Evolutionary conservation across 2,113 vertebrate genomes (phyloP).

Genomic region (Tinamus guttatus): DNA sequence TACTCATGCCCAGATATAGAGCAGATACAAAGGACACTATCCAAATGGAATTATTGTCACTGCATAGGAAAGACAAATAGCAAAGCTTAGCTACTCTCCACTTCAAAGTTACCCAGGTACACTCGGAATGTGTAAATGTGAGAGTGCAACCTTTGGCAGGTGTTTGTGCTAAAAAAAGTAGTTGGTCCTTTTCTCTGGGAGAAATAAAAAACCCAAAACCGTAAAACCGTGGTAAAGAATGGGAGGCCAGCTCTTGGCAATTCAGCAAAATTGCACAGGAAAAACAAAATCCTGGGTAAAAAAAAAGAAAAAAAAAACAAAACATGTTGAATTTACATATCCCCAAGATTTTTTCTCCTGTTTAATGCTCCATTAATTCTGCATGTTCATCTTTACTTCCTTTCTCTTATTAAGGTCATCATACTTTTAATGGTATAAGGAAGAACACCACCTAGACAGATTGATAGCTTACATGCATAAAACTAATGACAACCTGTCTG

Average conservation of each 20-base stretch:
- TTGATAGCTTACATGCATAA: neutral
- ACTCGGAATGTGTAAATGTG: neutral
- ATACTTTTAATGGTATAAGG: neutral
- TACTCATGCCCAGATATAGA: neutral
- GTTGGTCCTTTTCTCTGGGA: neutral
- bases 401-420: neutral
- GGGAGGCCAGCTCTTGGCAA: neutral
- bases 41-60: neutral
- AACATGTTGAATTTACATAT: neutral
- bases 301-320: neutral
- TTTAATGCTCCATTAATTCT: neutral
- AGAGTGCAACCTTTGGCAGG: neutral
- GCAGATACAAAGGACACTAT: neutral
- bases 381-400: neutral
- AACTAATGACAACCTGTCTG: neutral
- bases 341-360: neutral
- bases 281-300: neutral
- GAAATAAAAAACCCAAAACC: no score
- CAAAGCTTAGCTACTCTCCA: neutral
- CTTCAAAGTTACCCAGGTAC: neutral
- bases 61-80: neutral
- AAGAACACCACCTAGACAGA: neutral
- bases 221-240: neutral
- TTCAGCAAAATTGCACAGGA: neutral
- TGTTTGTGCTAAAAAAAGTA: neutral